Percentiles rank a stretch among this genome's conserved stretches.
Conservation (phyloP, 2,797 vertebrate genomes). For the Amazonetta brasiliensis region DNA sequence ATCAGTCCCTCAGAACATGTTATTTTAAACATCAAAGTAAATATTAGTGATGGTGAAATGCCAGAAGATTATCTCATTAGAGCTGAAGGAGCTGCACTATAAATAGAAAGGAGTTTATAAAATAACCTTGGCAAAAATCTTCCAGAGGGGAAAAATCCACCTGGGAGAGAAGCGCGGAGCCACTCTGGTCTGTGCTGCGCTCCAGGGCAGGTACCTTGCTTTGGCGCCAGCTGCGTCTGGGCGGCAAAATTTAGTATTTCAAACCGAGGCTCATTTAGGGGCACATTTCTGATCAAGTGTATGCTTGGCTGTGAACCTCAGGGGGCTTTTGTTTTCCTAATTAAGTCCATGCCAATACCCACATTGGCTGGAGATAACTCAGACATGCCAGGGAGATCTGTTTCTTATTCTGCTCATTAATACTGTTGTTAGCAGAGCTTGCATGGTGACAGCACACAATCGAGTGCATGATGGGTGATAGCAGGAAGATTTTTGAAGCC, state of each 20-base stretch:
- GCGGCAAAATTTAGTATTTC: not conserved
- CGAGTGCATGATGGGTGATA: not conserved
- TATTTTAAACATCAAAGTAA: slow-evolving; percentile 68
- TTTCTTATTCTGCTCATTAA: accelerated
- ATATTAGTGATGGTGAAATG: slow-evolving; percentile 53
- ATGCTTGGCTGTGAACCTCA: accelerated
- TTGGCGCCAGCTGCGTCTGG: not conserved
- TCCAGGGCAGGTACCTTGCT: not conserved
- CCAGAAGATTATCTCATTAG: slow-evolving; percentile 65
- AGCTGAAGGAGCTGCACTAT: slow-evolving; percentile 35
- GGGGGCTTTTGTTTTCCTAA: not conserved
- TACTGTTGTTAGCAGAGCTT: not conserved
- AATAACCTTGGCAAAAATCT: slow-evolving; percentile 21
- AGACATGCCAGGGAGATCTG: not conserved
- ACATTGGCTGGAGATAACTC: accelerated
- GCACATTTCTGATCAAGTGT: not conserved
- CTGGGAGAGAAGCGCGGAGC: not conserved
- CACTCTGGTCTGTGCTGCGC: accelerated
- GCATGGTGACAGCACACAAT: not conserved
- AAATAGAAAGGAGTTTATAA: slow-evolving; percentile 64
- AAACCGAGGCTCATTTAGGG: accelerated
- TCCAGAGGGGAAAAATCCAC: not conserved
- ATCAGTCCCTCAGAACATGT: slow-evolving; percentile 22
- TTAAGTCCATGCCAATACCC: not conserved
- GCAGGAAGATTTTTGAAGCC: not conserved